Conservation (phyloP, 2,797 vertebrate genomes). For the Hydrocynus forskahlii region DNA sequence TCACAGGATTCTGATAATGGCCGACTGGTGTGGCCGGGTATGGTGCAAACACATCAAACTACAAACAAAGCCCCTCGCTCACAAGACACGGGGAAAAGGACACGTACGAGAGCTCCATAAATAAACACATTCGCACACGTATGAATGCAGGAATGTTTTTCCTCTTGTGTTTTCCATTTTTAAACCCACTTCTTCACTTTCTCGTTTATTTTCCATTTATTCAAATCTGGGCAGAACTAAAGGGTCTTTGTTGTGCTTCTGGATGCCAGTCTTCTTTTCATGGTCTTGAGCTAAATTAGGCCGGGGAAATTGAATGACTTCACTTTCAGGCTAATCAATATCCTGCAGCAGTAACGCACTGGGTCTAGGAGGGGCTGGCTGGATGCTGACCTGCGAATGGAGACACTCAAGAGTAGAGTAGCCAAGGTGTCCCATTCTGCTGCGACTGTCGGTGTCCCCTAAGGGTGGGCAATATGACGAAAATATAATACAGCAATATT, state of each 20-base stretch:
- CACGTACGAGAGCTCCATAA: background rate
- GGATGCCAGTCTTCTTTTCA: slow-evolving; percentile 16
- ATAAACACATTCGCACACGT: background rate
- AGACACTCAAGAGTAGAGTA: background rate
- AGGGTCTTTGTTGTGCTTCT: background rate
- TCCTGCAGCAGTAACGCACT: slow-evolving; percentile 24
- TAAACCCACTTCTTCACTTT: background rate
- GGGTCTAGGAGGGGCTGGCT: slow-evolving; percentile 27
- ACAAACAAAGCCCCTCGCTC: background rate
- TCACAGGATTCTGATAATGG: slow-evolving; percentile 55
- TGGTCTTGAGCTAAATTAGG: slow-evolving; percentile 26
- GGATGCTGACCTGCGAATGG: background rate
- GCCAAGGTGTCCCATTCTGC: background rate
- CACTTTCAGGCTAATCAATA: slow-evolving; percentile 32
- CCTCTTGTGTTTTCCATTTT: background rate
- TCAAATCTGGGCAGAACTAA: too few relatives aligned
- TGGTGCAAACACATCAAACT: slow-evolving; percentile 4
- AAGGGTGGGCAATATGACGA: background rate
- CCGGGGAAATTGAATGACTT: slow-evolving; percentile 27
- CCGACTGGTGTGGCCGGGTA: slow-evolving; percentile 6
- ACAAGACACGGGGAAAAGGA: background rate
- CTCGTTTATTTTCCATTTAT: background rate
- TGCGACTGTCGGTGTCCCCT: background rate
- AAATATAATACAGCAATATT: too few relatives aligned
- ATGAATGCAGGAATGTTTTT: background rate